Evolutionary conservation across 2,113 vertebrate genomes (phyloP), one percentile per base, ranked within the genome.

Genomic region (Triplophysa rosa): DNA sequence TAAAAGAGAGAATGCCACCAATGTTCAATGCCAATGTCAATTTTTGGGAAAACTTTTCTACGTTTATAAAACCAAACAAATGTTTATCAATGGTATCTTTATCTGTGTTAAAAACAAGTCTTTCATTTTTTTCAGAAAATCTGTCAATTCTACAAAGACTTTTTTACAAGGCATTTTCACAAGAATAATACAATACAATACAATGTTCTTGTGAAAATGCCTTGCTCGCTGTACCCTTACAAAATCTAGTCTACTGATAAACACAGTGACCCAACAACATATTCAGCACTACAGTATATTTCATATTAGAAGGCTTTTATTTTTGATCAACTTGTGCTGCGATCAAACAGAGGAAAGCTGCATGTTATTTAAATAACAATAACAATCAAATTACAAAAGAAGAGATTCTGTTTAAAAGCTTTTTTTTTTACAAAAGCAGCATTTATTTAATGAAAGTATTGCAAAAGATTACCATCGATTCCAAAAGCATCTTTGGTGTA

Each of bases 401-500:
- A 64, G 40, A 62, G 9, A 59, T 61, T 73, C 14, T 19, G 6
- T 4, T 17, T 42, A 63, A 75, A 47, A 58, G 42, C 10, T 8
- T 42, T 12, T 29, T 0, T 72, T 59, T 61, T 56, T 33, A n/a
- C 47, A 67, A 67, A 67, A 65, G 19, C 14, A 23, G 45, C 8
- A 49, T 67, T 26, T 29, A 37, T 83, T 78, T 2, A 33, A 37
- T 42, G 13, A 61, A 29, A 23, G 11, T 9, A 64, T 65, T 37
- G 29, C 47, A 58, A 66, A 65, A 24, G 0, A 29, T 49, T 61
- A 67, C 52, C 29, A 78, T 86, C 76, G 83, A 81, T 54, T 83
- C 66, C 82, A 45, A 11, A 78, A 88, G 77, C 56, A 61, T 91
- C 91, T 92, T 93, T 93, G 92, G 92, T 37, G 23, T 66, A 54